Evolutionary conservation across 2,797 vertebrate species (phyloP), one percentile per base, ranked within the genome.

Genomic region (Bucorvus abyssinicus): DNA sequence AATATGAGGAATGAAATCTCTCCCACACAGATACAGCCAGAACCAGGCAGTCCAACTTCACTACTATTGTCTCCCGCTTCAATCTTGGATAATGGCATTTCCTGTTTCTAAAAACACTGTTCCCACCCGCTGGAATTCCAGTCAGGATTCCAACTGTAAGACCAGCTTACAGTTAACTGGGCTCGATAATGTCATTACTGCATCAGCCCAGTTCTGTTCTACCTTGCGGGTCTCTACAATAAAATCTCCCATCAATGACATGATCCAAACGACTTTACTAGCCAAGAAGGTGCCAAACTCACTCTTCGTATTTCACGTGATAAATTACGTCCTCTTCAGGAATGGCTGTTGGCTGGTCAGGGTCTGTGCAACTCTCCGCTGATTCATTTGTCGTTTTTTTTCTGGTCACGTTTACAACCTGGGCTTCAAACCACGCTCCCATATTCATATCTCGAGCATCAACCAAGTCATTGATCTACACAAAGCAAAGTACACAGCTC

Each of bases 361-460:
- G 95, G 6, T 85, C 95, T 3, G 75, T 53, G 6, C 94, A 86
- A 9, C 87, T 84, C 27, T 36, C 74, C 30, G 68, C 47, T 3
- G 90, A 19, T 14, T 29, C 75, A 10, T 34, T 83, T 10, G 80
- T 55, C 1, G 75, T 86, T 61, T 98, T 80, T 23, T 93, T 98
- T 93, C 98, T 98, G 0, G 98, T 99, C 50, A 99, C 98, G 1
- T 98, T 98, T 23, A 99, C 95, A 6, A 99, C 97, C 93, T 99
- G 98, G 10, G 99, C 99, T 97, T 99, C 99, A 84, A 99, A 99
- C 99, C 99, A 99, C 0, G 99, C 99, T 1, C 99, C 99, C 99
- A 99, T 99, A 90, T 98, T 99, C 4, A 98, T 98, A 96, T 99
- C 99, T 59, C 99, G 98, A 24, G 99, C 99, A 6, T 99, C 99